Percentiles rank a stretch among this genome's conserved stretches.
phyloP scores from a whole-genome alignment of 2,113 vertebrate genomes.

The Pandion haliaetus region DNA sequence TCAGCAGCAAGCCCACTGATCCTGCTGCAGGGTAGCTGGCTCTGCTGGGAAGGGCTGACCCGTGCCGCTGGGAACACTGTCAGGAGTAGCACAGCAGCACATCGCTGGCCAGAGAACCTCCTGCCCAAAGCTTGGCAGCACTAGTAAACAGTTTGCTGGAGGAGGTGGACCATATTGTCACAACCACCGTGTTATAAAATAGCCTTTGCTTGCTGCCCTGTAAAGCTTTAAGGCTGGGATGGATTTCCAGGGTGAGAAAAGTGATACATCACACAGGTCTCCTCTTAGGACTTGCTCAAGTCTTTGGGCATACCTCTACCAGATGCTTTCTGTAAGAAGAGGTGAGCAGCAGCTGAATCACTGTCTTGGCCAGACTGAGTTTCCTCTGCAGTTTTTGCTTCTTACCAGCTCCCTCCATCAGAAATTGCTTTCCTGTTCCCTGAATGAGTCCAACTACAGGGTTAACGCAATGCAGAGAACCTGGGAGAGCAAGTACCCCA shows the following conservation, averaged over 20 bases:
- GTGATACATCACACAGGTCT: background rate
- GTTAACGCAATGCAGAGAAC: background rate
- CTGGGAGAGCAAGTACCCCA: background rate
- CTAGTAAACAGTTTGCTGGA: background rate
- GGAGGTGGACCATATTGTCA: background rate
- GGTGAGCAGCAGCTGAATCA: background rate
- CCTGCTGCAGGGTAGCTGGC: background rate
- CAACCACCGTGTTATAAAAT: background rate
- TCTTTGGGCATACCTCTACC: background rate
- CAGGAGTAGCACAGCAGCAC: background rate
- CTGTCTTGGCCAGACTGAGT: background rate
- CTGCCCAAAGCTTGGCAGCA: background rate
- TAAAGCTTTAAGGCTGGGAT: background rate
- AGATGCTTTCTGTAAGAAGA: background rate
- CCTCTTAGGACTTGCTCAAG: background rate
- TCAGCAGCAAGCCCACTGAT: background rate
- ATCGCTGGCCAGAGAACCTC: background rate
- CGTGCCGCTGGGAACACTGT: accelerated
- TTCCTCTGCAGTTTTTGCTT: background rate
- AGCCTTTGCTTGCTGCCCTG: background rate
- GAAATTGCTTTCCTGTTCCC: background rate
- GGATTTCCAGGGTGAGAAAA: background rate
- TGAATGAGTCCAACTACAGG: background rate
- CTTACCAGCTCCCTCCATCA: background rate
- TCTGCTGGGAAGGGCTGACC: background rate